phyloP scores from a whole-genome alignment of 2,888 invertebrate species.

The Ormia ochracea region DNA sequence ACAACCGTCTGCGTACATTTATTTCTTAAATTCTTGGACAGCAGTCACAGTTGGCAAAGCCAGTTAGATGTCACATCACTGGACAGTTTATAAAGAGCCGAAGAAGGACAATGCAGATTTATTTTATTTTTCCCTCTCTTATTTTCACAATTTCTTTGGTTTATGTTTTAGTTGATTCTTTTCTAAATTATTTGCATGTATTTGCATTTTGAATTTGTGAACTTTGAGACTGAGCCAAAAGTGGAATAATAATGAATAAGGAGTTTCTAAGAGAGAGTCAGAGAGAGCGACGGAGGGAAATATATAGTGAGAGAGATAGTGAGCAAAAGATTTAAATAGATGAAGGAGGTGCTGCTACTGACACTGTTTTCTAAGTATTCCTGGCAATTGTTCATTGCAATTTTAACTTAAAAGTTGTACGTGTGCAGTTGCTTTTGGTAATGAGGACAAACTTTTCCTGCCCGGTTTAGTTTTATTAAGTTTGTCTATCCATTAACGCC shows the following conservation, averaged over 20 bases:
- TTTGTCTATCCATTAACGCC: conserved; percentile 63
- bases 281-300: background rate
- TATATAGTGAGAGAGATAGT: no score
- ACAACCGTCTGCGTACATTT: background rate
- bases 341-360: conserved; percentile 34
- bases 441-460: conserved; percentile 60
- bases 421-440: conserved; percentile 39
- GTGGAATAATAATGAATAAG: conserved; percentile 22
- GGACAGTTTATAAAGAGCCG: conserved; percentile 55
- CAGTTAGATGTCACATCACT: conserved; percentile 59
- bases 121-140: background rate
- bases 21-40: conserved; percentile 27
- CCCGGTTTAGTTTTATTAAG: conserved; percentile 57
- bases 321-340: background rate
- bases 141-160: conserved; percentile 5
- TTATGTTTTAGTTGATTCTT: conserved; percentile 15
- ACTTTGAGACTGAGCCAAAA: conserved; percentile 51
- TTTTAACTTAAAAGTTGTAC: conserved; percentile 17
- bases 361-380: conserved; percentile 26
- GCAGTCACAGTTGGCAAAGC: conserved; percentile 55
- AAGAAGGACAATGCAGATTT: conserved; percentile 56
- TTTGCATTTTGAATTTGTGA: conserved; percentile 54
- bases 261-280: conserved; percentile 6
- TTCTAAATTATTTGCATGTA: conserved; percentile 19
- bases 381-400: conserved; percentile 21